A percentile compares a stretch with the other conserved stretches of the same genome.
phyloP scores from a whole-genome alignment of 2,113 vertebrate species.

The Siphamia tubifer region DNA sequence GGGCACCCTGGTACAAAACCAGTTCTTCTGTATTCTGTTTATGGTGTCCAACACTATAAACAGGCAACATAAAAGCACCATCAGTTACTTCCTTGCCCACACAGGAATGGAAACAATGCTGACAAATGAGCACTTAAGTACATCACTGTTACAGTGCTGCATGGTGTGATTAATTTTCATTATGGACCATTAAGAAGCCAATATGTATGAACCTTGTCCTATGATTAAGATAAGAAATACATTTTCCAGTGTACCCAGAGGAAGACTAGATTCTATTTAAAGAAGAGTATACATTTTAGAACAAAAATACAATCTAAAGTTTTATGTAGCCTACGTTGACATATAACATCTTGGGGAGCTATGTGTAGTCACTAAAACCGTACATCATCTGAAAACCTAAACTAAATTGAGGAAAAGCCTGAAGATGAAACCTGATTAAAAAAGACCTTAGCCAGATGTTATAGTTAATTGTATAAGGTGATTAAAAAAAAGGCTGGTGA shows the following conservation, averaged over 20 bases:
- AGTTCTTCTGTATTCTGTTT: slow-evolving; percentile 47
- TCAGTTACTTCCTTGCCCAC: slow-evolving; percentile 39
- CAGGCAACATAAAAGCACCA: slow-evolving; percentile 39
- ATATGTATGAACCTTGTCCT: slow-evolving; percentile 6
- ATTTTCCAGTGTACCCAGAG: background rate
- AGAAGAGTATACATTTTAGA: too few relatives aligned
- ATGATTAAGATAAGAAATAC: background rate
- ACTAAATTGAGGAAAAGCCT: slow-evolving; percentile 3
- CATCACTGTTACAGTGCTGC: background rate
- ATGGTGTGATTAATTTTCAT: background rate
- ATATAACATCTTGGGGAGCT: too few relatives aligned
- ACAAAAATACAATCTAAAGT: too few relatives aligned
- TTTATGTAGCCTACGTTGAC: too few relatives aligned
- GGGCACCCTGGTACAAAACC: slow-evolving; percentile 37
- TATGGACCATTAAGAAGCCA: background rate
- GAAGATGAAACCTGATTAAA: too few relatives aligned
- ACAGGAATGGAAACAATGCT: slow-evolving; percentile 27
- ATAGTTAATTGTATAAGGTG: background rate
- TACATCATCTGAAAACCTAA: slow-evolving; percentile 10
- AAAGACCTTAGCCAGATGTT: too few relatives aligned
- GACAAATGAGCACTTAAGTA: slow-evolving; percentile 7
- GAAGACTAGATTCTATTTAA: too few relatives aligned
- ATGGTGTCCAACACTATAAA: slow-evolving; percentile 61
- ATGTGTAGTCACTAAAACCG: too few relatives aligned
- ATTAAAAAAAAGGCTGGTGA: background rate